Evolutionary conservation across 2,113 vertebrate genomes (phyloP).

Genomic region (Caranx ignobilis): DNA sequence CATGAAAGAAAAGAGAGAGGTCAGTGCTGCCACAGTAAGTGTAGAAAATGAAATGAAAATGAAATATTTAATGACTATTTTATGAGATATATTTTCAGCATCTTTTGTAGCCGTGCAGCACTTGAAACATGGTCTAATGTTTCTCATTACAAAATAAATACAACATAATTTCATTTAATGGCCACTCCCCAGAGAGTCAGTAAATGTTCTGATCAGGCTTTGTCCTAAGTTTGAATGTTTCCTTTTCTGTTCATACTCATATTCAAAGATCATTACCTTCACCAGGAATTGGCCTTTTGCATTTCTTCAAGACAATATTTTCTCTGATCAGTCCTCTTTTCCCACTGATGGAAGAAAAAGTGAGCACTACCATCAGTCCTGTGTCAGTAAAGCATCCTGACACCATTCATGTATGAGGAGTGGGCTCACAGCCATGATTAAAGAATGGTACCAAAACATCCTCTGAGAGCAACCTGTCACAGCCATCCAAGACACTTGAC

Average conservation of each 20-base stretch:
- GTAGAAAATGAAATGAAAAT: neutral
- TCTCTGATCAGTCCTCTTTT: too few relatives aligned
- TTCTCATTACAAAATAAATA: constrained; percentile 67
- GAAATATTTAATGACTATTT: constrained; percentile 20
- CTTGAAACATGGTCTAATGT: constrained; percentile 51
- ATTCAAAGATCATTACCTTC: constrained; percentile 1
- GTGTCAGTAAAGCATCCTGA: too few relatives aligned
- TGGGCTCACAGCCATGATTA: too few relatives aligned
- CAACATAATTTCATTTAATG: constrained; percentile 55
- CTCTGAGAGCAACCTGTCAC: too few relatives aligned
- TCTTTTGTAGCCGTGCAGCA: constrained; percentile 2
- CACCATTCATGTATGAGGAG: too few relatives aligned
- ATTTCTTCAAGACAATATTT: constrained; percentile 2
- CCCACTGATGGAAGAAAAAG: too few relatives aligned
- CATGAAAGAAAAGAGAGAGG: constrained; percentile 17
- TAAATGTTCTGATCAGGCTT: constrained; percentile 55
- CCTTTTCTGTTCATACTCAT: neutral
- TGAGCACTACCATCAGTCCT: too few relatives aligned
- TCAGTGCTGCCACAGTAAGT: constrained; percentile 18
- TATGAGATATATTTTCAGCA: neutral
- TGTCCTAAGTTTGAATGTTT: constrained; percentile 41
- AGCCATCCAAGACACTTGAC: too few relatives aligned
- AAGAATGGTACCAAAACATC: too few relatives aligned
- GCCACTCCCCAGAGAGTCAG: constrained; percentile 37
- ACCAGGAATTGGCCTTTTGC: neutral